Base-by-base conservation (phyloP, 1,140 invertebrate genomes). In the Brachionus asplanchnoidis region DNA sequence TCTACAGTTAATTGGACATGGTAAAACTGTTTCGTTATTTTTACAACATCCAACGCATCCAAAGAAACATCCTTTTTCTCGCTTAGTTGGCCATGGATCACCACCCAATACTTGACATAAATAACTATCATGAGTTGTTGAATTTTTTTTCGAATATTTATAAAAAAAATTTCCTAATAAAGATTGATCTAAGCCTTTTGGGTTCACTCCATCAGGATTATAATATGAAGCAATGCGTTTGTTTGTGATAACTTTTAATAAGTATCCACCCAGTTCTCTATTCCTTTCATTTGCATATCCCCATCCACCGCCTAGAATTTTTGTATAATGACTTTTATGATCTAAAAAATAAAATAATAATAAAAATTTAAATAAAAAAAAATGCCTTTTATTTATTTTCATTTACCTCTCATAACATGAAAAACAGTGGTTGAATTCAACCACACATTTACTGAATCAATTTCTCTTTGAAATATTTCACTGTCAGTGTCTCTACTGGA, bases 1-100 rank as follows among this genome's bases (percentile, higher is more conserved):
- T 65, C 79, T 50, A 50, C 79, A 83, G n/a, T 44, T 23, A 28
- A 44, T 66, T n/a, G 79, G 79, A 70, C 79, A 83, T 23, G 11
- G 28, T 32, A 8, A 4, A 14, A 53, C 9, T 53, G 7, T 23
- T 32, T 28, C 46, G 7, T 36, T 12, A 9, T 36, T 32, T 36
- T 9, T 6, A 50, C 79, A 83, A 46, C 26, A 36, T 66, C 17
- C 50, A 44, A 50, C 8, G 20, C 56, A 66, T 9, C 79, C 79
- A 70, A 83, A 50, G 46, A 83, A 83, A 46, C 79, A 83, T n/a
- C 26, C 44, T 12, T 50, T 14, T n/a, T 20, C 4, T 17, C 79
- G 53, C 26, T 32, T 26, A 20, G 79, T 66, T 26, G 79, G 79
- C 56, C 53, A 83, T 32, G 79, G 79, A 40, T 66, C 23, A 32